A percentile compares a stretch with the other conserved stretches of the same genome.
Evolutionary conservation across 2,888 invertebrate genomes (phyloP).

Genomic region (Orgyia antiqua): DNA sequence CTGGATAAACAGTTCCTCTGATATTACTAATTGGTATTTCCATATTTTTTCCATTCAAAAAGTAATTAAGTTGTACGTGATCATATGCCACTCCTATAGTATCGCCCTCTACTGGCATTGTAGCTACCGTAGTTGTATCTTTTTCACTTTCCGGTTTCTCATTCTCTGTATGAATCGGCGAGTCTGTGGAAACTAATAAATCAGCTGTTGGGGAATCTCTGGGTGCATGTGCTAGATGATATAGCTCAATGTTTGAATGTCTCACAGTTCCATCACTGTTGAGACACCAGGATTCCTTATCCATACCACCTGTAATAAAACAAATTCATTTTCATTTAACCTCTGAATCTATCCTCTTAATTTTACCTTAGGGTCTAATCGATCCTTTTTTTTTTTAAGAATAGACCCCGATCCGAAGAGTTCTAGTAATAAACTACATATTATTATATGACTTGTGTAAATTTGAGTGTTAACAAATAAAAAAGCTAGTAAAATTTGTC

Average conservation of each 20-base stretch:
- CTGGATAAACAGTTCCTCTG: slow-evolving; percentile 93
- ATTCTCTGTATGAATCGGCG: slow-evolving; percentile 43
- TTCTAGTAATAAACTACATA: too few relatives aligned
- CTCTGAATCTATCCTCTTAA: too few relatives aligned
- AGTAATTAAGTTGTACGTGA: slow-evolving; percentile 97
- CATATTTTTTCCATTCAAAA: slow-evolving; percentile 92
- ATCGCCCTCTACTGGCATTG: slow-evolving; percentile 93
- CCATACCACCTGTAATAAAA: slow-evolving; percentile 83
- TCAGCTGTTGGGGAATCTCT: slow-evolving; percentile 65
- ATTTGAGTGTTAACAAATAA: too few relatives aligned
- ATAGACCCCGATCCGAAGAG: too few relatives aligned
- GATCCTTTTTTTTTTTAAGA: too few relatives aligned
- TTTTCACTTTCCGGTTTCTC: slow-evolving; percentile 53
- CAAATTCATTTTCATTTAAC: too few relatives aligned
- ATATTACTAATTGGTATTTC: slow-evolving; percentile 92
- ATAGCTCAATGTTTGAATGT: slow-evolving; percentile 89
- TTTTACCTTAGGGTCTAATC: too few relatives aligned
- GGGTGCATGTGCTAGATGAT: slow-evolving; percentile 76
- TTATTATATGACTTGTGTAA: too few relatives aligned
- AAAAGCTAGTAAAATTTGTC: too few relatives aligned
- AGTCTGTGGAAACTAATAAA: slow-evolving; percentile 55
- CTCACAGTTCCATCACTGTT: slow-evolving; percentile 92
- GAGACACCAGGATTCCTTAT: slow-evolving; percentile 95
- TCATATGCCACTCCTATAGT: slow-evolving; percentile 96
- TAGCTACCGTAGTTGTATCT: slow-evolving; percentile 34